A percentile compares a stretch with the other conserved stretches of the same genome.
phyloP scores from a whole-genome alignment of 2,797 vertebrate genomes.

The Macropodus opercularis region DNA sequence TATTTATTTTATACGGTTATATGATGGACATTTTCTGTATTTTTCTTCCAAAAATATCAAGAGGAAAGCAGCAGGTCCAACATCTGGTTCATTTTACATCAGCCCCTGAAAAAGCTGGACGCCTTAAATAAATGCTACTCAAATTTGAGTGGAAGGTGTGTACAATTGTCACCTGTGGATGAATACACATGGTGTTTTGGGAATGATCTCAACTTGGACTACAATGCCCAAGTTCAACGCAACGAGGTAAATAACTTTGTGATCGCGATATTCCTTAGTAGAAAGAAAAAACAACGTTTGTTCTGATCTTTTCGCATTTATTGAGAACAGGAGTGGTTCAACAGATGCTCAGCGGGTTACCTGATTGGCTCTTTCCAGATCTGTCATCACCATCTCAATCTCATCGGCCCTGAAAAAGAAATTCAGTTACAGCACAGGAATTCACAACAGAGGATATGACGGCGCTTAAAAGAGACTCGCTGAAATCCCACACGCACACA shows the following conservation, averaged over 20 bases:
- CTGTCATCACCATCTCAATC: slow-evolving; percentile 99
- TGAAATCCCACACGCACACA: slow-evolving; percentile 3
- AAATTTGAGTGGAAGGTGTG: too few relatives aligned
- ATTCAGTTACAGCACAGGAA: slow-evolving; percentile 45
- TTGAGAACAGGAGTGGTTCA: background rate
- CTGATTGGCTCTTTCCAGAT: slow-evolving; percentile 99
- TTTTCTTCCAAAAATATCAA: background rate
- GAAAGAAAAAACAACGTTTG: background rate
- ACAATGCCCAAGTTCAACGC: background rate
- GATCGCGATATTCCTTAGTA: background rate
- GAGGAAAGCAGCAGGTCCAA: slow-evolving; percentile 1
- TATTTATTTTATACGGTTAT: background rate
- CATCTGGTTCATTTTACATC: background rate
- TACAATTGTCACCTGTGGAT: slow-evolving; percentile 17
- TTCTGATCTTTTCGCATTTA: slow-evolving; percentile 9
- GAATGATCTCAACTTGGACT: too few relatives aligned
- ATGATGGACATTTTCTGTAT: background rate
- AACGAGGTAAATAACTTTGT: slow-evolving; percentile 10
- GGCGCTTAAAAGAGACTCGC: slow-evolving; percentile 8
- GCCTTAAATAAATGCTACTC: too few relatives aligned
- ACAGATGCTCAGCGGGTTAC: slow-evolving; percentile 74
- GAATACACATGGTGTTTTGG: slow-evolving; percentile 4
- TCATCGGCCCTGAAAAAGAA: slow-evolving; percentile 89
- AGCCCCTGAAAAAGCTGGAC: slow-evolving; percentile 4
- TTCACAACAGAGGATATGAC: slow-evolving; percentile 13